These are phyloP conservation scores for Masticophis lateralis DNA, from an alignment of 2,797 vertebrate species.

Conservation along the genomic window DNA sequence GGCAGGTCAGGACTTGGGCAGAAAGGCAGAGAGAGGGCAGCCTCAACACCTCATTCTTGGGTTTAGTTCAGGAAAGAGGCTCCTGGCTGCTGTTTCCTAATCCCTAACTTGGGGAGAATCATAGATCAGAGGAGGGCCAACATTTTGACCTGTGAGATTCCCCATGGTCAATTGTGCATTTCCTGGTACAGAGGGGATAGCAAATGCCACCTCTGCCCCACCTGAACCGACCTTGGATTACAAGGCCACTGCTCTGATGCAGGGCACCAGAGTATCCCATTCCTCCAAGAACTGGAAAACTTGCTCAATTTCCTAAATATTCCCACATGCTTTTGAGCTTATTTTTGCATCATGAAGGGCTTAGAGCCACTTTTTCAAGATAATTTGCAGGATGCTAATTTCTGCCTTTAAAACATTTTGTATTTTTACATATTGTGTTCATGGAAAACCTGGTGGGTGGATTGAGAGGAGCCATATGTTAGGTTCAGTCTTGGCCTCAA, in stretches of 20 bases:
- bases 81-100: too few relatives aligned
- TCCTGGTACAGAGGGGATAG: not conserved
- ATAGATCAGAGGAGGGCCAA: too few relatives aligned
- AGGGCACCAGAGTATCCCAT: not conserved
- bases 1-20: not conserved
- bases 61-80: not conserved
- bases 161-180: not conserved
- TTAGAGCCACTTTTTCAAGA: not conserved
- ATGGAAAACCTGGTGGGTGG: not conserved
- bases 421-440: not conserved
- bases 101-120: not conserved
- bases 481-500: not conserved
- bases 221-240: not conserved
- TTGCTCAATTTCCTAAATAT: not conserved
- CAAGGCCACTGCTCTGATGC: not conserved
- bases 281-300: not conserved
- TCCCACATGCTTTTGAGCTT: not conserved
- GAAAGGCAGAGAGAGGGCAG: not conserved
- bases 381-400: not conserved
- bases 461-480: not conserved
- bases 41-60: not conserved
- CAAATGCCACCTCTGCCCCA: not conserved
- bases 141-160: not conserved
- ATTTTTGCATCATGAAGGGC: too few relatives aligned
- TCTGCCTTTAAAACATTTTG: not conserved